Evolutionary conservation across 2,797 vertebrate genomes (phyloP), one percentile per base, ranked within the genome.

Genomic region (Silurus lanzhouensis): DNA sequence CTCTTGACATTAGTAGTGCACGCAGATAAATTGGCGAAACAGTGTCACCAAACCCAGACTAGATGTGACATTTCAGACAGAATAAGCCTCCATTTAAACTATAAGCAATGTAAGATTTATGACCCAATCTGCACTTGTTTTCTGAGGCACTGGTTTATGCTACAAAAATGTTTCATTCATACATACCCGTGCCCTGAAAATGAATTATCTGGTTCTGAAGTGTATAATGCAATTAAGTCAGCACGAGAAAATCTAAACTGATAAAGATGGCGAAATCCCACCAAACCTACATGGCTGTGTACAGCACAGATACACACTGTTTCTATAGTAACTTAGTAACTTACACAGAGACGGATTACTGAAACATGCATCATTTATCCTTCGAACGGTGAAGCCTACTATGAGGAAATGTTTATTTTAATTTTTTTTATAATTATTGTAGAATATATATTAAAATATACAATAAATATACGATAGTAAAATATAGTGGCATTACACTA

Each of bases 61-160:
- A 48, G 38, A 76, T 57, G 60, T 57, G 38, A 22, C 0, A 4
- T 67, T 82, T 76, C 20, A 81, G n/a, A 46, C 64, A 57, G 22
- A 70, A 7, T 63, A 77, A 17, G 48, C 46, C 44, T 75, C 60
- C 55, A 22, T 58, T 46, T 22, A 48, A 58, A 78, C 13, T 13
- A 77, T 31, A 77, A 70, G 17, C 6, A 70, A 55, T 57, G n/a
- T 31, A 55, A 70, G 55, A 58, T 74, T 83, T 25, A 57, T 74
- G 66, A 27, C 27, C 58, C 25, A 20, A 19, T 10, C 46, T 60
- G 5, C 14, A 48, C 15, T 83, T 55, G 14, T 20, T 67, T 76
- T 25, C 64, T 76, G 31, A 31, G 2, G 38, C 38, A 38, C 38
- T 38, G 38, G 38, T 38, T 38, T 2, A 38, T 38, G 38, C 38